These are phyloP conservation scores for Tanypteryx hageni DNA, from an alignment of 2,888 invertebrate genomes.

Conservation along the genomic window DNA sequence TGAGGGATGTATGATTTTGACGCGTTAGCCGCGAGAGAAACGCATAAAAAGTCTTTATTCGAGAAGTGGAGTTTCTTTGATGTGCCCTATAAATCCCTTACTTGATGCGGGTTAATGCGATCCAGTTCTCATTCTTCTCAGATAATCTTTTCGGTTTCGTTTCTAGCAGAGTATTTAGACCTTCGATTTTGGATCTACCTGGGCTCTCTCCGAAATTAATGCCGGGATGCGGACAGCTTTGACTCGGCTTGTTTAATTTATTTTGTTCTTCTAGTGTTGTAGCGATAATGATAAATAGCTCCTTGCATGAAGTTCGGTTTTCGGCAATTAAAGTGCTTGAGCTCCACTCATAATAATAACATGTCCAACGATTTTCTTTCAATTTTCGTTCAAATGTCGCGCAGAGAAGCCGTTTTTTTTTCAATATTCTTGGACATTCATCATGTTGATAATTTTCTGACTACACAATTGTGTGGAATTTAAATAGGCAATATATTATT, in stretches of 20 bases:
- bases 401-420: too few relatives aligned
- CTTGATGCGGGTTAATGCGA: not conserved
- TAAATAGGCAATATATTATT: too few relatives aligned
- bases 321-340: too few relatives aligned
- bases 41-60: not conserved
- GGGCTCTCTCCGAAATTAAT: not conserved
- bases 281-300: constrained; percentile 18
- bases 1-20: not conserved
- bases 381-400: too few relatives aligned
- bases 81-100: not conserved
- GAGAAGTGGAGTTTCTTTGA: not conserved
- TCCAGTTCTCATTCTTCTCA: not conserved
- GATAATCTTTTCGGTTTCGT: not conserved
- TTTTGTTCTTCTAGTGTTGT: not conserved
- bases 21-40: not conserved
- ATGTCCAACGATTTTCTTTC: too few relatives aligned
- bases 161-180: not conserved
- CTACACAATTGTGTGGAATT: too few relatives aligned
- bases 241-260: not conserved
- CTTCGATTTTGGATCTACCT: not conserved
- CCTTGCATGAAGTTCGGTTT: not conserved
- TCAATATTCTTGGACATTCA: too few relatives aligned
- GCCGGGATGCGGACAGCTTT: not conserved
- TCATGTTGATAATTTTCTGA: too few relatives aligned
- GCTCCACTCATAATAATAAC: too few relatives aligned